Conservation (phyloP, 1,140 invertebrate genomes). For the Coenobita brevimanus region DNA sequence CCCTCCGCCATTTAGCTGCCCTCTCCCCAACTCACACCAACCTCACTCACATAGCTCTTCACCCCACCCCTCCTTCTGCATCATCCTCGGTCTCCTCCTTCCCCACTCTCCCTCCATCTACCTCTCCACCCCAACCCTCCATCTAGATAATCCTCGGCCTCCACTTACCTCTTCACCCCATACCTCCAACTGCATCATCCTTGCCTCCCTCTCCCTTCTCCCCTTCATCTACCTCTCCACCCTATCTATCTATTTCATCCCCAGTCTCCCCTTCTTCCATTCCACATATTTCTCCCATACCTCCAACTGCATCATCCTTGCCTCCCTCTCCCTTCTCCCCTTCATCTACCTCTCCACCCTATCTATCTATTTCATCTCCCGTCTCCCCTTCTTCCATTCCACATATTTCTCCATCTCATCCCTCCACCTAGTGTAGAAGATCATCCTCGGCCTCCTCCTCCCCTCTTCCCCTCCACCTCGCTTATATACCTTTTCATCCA, state of each 20-base stretch:
- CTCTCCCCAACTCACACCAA: too few relatives aligned
- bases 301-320: neutral
- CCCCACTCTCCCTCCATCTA: conserved; percentile 12
- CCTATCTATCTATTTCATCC: neutral
- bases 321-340: neutral
- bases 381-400: neutral
- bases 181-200: neutral
- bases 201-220: neutral
- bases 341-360: neutral
- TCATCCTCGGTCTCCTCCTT: conserved; percentile 11
- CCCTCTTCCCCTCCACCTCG: too few relatives aligned
- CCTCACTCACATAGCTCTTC: too few relatives aligned
- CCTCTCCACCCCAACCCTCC: neutral
- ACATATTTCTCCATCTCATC: too few relatives aligned
- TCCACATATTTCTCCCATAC: too few relatives aligned
- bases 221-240: neutral
- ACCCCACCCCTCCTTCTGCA: neutral
- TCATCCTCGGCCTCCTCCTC: too few relatives aligned
- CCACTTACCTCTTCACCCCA: neutral
- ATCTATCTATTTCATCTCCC: neutral
- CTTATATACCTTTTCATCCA: too few relatives aligned
- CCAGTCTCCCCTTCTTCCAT: neutral
- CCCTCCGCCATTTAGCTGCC: too few relatives aligned
- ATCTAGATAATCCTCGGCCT: neutral
- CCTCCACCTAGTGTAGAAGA: too few relatives aligned